Conservation (phyloP, 2,888 invertebrate genomes). For the Macrophya annulata region DNA sequence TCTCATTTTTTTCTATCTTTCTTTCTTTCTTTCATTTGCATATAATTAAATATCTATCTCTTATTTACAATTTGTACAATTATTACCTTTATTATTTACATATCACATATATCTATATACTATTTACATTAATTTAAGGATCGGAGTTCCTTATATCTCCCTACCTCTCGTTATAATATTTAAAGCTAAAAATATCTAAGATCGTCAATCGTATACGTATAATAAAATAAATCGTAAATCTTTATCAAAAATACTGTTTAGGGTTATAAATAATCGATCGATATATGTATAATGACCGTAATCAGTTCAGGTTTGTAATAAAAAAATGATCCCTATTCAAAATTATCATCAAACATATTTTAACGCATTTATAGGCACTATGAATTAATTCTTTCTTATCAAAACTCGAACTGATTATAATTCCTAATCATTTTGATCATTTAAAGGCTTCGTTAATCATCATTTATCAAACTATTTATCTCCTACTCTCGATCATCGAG, state of each 20-base stretch:
- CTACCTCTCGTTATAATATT: background rate
- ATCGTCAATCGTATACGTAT: background rate
- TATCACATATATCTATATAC: slow-evolving; percentile 40
- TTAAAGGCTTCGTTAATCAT: too few species aligned
- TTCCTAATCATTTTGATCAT: background rate
- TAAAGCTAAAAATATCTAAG: background rate
- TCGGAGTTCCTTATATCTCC: background rate
- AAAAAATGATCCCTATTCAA: background rate
- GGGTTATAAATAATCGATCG: background rate
- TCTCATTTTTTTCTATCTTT: background rate
- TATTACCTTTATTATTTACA: slow-evolving; percentile 17
- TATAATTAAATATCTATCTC: slow-evolving; percentile 50
- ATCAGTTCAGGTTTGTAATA: background rate
- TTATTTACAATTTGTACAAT: slow-evolving; percentile 51
- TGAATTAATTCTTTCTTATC: background rate
- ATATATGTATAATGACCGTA: background rate
- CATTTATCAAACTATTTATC: background rate
- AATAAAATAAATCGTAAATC: slow-evolving; percentile 5
- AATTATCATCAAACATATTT: background rate
- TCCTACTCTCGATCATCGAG: background rate
- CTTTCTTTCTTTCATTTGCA: background rate
- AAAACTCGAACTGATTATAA: background rate
- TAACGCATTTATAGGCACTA: slow-evolving; percentile 6
- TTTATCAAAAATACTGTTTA: slow-evolving; percentile 43
- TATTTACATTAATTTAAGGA: background rate